Evolutionary conservation across 1,140 invertebrate genomes (phyloP).

Genomic region (Pseudoatta argentina): DNA sequence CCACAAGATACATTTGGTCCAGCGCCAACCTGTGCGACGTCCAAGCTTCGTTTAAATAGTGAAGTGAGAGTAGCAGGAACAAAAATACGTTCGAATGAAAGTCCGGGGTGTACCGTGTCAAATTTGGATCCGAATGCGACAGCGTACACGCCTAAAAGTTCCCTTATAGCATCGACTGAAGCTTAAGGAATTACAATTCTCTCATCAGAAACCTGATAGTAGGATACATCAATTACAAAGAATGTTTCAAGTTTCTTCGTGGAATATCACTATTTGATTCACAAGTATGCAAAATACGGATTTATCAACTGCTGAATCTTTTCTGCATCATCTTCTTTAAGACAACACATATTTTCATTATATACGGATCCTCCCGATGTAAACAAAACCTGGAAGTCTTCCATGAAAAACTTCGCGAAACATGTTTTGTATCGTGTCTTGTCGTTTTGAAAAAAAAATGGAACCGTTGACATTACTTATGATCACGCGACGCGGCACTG

Average conservation of each 20-base stretch:
- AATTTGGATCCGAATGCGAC: slow-evolving; percentile 96
- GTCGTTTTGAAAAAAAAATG: slow-evolving; percentile 61
- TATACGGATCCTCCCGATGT: neutral
- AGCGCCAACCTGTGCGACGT: slow-evolving; percentile 85
- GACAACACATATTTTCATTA: slow-evolving; percentile 52
- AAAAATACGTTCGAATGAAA: slow-evolving; percentile 84
- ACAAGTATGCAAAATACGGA: neutral
- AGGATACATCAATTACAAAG: slow-evolving; percentile 72
- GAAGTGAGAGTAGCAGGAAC: slow-evolving; percentile 83
- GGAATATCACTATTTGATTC: slow-evolving; percentile 56
- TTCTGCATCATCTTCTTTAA: slow-evolving; percentile 30
- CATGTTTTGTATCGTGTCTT: slow-evolving; percentile 74
- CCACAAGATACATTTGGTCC: slow-evolving; percentile 90
- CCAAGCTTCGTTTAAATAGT: slow-evolving; percentile 88
- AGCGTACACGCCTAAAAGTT: slow-evolving; percentile 94
- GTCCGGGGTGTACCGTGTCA: slow-evolving; percentile 87
- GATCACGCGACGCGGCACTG: slow-evolving; percentile 65
- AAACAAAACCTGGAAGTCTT: slow-evolving; percentile 62
- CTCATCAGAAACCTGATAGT: slow-evolving; percentile 70
- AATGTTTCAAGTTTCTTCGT: slow-evolving; percentile 78
- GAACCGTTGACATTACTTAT: slow-evolving; percentile 71
- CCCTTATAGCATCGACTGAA: slow-evolving; percentile 88
- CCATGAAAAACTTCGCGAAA: slow-evolving; percentile 74
- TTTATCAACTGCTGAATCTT: slow-evolving; percentile 24
- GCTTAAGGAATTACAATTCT: slow-evolving; percentile 80